Evolutionary conservation across 2,888 invertebrate species (phyloP).

Genomic region (Gibbula magus): DNA sequence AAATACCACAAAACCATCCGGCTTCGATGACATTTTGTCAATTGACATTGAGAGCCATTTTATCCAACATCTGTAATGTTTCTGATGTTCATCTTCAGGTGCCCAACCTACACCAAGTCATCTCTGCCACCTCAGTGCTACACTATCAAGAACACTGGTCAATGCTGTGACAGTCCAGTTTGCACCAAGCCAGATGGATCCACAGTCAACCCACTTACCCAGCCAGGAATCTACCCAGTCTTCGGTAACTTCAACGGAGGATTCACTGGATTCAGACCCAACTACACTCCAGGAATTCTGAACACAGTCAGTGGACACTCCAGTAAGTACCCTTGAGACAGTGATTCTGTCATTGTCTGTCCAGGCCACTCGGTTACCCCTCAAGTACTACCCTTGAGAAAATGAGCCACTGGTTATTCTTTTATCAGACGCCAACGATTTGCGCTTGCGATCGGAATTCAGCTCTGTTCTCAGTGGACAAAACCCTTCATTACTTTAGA

Average conservation of each 20-base stretch:
- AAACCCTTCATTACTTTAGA: no score
- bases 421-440: no score
- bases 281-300: slow-evolving; percentile 33
- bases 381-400: no score
- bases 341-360: no score
- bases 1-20: no score
- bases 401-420: no score
- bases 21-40: no score
- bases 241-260: slow-evolving; percentile 51
- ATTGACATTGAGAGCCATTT: neutral
- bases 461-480: no score
- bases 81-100: slow-evolving; percentile 34
- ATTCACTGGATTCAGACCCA: slow-evolving; percentile 62
- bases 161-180: slow-evolving; percentile 45
- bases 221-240: slow-evolving; percentile 47
- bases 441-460: no score
- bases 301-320: slow-evolving; percentile 8
- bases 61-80: neutral
- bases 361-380: no score
- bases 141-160: slow-evolving; percentile 48
- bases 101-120: slow-evolving; percentile 53
- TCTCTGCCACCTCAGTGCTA: slow-evolving; percentile 54
- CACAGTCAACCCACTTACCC: slow-evolving; percentile 32
- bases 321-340: slow-evolving; percentile 19
- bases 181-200: slow-evolving; percentile 37